Evolutionary conservation across 2,113 vertebrate genomes (phyloP).

Genomic region (Zeus faber): DNA sequence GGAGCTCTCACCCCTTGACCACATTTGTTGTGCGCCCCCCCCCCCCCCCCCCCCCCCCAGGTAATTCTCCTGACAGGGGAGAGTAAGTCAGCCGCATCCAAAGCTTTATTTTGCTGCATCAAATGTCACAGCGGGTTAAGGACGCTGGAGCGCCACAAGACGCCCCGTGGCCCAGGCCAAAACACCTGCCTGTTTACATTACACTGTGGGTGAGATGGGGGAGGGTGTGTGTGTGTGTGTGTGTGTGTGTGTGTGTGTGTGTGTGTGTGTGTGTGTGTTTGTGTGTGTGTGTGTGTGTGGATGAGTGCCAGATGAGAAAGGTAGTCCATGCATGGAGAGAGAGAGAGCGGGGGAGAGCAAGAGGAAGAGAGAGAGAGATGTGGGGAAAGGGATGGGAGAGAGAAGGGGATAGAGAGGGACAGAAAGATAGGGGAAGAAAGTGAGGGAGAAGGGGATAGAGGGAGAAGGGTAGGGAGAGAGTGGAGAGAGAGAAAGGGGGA

Average conservation of each 20-base stretch:
- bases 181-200: too few species aligned
- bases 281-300: neutral
- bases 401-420: neutral
- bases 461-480: neutral
- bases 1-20: neutral
- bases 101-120: constrained; percentile 54
- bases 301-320: too few species aligned
- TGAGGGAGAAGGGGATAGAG: neutral
- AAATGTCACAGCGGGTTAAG: constrained; percentile 58
- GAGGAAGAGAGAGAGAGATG: neutral
- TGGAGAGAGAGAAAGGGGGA: neutral
- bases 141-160: too few species aligned
- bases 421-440: too few species aligned
- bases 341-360: too few species aligned
- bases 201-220: constrained; percentile 12
- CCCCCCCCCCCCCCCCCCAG: neutral
- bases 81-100: constrained; percentile 38
- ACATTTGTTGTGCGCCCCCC: too few species aligned
- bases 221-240: constrained; percentile 2
- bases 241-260: neutral
- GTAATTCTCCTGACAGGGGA: constrained; percentile 53
- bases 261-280: neutral
- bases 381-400: neutral
- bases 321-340: too few species aligned
- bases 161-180: too few species aligned